Base-by-base conservation (phyloP, 2,113 vertebrate genomes). In the Cololabis saira region DNA sequence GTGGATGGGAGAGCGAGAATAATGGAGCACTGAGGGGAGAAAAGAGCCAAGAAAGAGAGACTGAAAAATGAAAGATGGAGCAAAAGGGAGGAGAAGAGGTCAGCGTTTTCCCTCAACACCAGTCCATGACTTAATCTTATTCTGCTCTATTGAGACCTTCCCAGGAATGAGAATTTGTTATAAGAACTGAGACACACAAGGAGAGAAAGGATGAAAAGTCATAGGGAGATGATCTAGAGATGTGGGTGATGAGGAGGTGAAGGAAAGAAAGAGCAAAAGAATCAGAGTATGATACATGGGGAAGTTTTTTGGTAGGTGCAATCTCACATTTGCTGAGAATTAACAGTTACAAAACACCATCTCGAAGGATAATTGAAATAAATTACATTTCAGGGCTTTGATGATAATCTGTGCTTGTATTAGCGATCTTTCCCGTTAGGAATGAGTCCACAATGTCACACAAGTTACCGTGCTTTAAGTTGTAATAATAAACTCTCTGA, bases 31-130 rank as follows among this genome's bases (percentile, higher is more conserved):
- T 49, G 67, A 76, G 77, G 79, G 78, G 83, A 95, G 93, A 95
- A 89, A 94, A 91, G 92, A 91, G 89, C 93, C 93, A 94, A 95
- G 94, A 94, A 94, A 92, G 92, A 77, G 83, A 76, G 93, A 91
- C 93, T 89, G 90, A 94, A 91, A 92, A 95, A 94, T 95, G 94
- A 96, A 95, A 96, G 95, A 94, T 56, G 54, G 78, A 78, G 69
- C 71, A 54, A 80, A 86, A 94, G 92, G 93, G 95, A 93, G 93
- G 95, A 94, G 95, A 94, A 95, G 94, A 97, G 96, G 96, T 98
- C 96, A 95, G 93, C 87, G 90, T 97, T 99, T 98, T 98, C 96
- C 96, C 95, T 97, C 94, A 97, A 95, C 96, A 96, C 94, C 92
- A 92, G 91, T 94, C 94, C 95, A 95, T 96, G 95, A 96, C 95